Evolutionary conservation across 2,113 vertebrate genomes (phyloP), one percentile per base, ranked within the genome.

Genomic region (Stegastes partitus): DNA sequence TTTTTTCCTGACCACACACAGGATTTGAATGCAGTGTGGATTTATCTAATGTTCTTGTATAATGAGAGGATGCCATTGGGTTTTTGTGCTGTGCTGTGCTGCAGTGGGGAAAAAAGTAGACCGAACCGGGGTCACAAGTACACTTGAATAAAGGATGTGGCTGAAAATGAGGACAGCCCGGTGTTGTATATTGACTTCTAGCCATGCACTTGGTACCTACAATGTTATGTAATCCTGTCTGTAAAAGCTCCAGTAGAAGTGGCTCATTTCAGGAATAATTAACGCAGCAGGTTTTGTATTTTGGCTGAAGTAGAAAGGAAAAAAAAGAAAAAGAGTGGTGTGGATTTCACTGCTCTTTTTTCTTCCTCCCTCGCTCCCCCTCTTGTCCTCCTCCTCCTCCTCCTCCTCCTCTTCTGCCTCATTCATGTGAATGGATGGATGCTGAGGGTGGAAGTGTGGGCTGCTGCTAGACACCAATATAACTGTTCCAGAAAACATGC

Each of bases 371-470:
- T 25, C 47, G 9, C 68, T 66, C 74, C 54, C 21, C 66, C 77
- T 26, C 63, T 54, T 68, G 21, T 70, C 55, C 50, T 78, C 55
- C 56, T 87, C 67, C 56, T 77, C 67, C 56, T 77, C 82, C 68
- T 71, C 77, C 70, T 79, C 81, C 54, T 79, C 87, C 77, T 57
- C 75, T 79, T 77, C 82, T 66, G 31, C 71, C 84, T 87, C 68
- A 68, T 77, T 83, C 77, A 65, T 79, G 67, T 78, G 74, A 68
- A 87, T 85, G 86, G 81, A 77, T 51, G 11, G 70, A 69, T 54
- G 79, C 37, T 77, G 89, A 90, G 86, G 86, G 86, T 16, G 77
- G 82, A 83, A 79, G 64, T 81, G 90, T 91, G 23, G 90, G 91
- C 49, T 34, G 86, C 81, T 73, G 66, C 51, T 61, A 71, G 68